phyloP scores from a whole-genome alignment of 2,797 vertebrate species.

The Mallotus villosus region DNA sequence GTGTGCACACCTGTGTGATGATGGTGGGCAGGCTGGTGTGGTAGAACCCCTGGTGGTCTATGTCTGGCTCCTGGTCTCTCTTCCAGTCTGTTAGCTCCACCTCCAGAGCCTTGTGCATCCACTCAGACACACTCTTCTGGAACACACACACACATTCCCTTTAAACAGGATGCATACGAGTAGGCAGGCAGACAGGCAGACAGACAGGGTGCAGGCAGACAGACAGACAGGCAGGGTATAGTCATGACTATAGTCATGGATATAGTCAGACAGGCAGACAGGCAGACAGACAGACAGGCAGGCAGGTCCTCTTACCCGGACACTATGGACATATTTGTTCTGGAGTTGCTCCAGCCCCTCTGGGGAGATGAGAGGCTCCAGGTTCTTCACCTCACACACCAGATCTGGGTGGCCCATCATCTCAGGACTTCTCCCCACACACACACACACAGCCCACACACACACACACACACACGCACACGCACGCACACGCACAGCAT shows the following conservation, averaged over 20 bases:
- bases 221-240: neutral
- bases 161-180: neutral
- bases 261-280: too few relatives aligned
- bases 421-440: slow-evolving; percentile 75
- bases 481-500: slow-evolving; percentile 3
- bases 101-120: slow-evolving; percentile 92
- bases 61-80: slow-evolving; percentile 88
- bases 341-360: slow-evolving; percentile 87
- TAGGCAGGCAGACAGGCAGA: neutral
- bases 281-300: neutral
- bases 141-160: slow-evolving; percentile 1
- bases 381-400: slow-evolving; percentile 74
- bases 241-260: too few relatives aligned
- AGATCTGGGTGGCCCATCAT: slow-evolving; percentile 92
- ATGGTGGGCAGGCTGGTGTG: slow-evolving; percentile 89
- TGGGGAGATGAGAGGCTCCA: slow-evolving; percentile 82
- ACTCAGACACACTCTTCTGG: slow-evolving; percentile 87
- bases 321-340: slow-evolving; percentile 84
- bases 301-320: slow-evolving; percentile 76
- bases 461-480: neutral
- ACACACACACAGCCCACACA: slow-evolving; percentile 1
- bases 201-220: neutral
- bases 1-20: slow-evolving; percentile 84
- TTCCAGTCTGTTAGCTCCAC: slow-evolving; percentile 93
- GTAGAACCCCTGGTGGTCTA: slow-evolving; percentile 89